Base-by-base conservation (phyloP, 1,140 invertebrate genomes). In the Lysiphlebus fabarum region DNA sequence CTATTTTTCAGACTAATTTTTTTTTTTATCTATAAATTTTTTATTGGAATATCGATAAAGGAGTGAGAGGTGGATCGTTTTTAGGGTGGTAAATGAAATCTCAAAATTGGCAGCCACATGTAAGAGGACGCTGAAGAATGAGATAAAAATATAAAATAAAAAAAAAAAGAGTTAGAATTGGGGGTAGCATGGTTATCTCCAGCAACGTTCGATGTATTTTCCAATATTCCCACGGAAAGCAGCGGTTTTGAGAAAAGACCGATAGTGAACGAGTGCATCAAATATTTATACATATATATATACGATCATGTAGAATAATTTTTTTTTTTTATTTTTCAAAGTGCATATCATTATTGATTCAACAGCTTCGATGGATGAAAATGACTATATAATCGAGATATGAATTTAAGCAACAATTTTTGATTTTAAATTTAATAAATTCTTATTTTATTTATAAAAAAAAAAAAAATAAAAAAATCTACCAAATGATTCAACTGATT, bases 261-360 rank as follows among this genome's bases (percentile, higher is more conserved):
- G 62, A 60, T 65, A 68, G 53, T 26, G 26, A 44, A 41, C 43
- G 40, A 41, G 56, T 41, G 47, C 34, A 41, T 50, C 40, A 58
- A 50, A 34, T 48, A 44, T 49, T 38, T 37, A 38, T 38, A 5
- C 38, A 36, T 51, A 51, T 9, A 37, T 51, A 38, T 38, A 38
- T 51, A 37, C 41, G 41, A n/a, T 10, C n/a, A 42, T 42, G 41
- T 42, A 42, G 9, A n/a, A 1, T 10, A 10, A 42, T 42, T 2
- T 42, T 42, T 10, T n/a, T 9, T 42, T 9, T 34, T 12, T 70
- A 69, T 69, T 70, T 68, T 60, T 67, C 62, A 66, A 56, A 64
- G 67, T 67, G 68, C 68, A 66, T 70, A 69, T 70, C 65, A 70
- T 69, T 70, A 70, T 70, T 65, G 68, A 69, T 70, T 68, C 65